Percentiles rank a stretch among this genome's conserved stretches.
phyloP scores from a whole-genome alignment of 2,888 invertebrate species.

The Pandemis heparana region DNA sequence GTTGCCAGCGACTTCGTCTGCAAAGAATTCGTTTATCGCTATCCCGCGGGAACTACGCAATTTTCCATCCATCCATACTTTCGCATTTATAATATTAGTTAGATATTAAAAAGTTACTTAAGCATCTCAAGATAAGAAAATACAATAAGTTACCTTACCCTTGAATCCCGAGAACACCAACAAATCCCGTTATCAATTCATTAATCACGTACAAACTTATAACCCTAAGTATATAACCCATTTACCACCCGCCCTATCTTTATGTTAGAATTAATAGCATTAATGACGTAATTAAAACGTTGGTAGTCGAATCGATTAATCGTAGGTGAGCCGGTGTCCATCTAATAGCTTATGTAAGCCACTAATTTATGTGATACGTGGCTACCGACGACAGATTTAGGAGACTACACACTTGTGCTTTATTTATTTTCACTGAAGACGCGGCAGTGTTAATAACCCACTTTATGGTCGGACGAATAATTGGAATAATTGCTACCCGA shows the following conservation, averaged over 20 bases:
- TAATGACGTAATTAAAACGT: conserved; percentile 25
- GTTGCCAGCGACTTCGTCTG: no score
- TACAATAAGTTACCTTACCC: no score
- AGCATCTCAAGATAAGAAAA: no score
- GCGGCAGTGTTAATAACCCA: conserved; percentile 51
- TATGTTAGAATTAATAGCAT: conserved; percentile 5
- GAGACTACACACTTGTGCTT: conserved; percentile 50
- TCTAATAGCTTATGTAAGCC: conserved; percentile 35
- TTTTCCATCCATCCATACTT: no score
- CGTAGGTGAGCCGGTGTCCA: conserved; percentile 28
- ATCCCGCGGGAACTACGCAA: no score
- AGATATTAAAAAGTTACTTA: no score
- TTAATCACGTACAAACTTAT: background rate
- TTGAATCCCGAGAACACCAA: background rate
- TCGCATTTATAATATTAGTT: no score
- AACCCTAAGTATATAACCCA: background rate
- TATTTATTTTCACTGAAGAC: conserved; percentile 50
- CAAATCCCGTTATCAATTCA: background rate
- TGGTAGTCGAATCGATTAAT: conserved; percentile 31
- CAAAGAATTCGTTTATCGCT: no score
- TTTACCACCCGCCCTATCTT: conserved; percentile 3
- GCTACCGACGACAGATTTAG: conserved; percentile 39
- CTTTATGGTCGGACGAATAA: conserved; percentile 52
- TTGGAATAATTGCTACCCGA: conserved; percentile 49
- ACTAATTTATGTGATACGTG: conserved; percentile 28